Evolutionary conservation across 2,888 invertebrate species (phyloP).

Genomic region (Latrodectus hesperus): DNA sequence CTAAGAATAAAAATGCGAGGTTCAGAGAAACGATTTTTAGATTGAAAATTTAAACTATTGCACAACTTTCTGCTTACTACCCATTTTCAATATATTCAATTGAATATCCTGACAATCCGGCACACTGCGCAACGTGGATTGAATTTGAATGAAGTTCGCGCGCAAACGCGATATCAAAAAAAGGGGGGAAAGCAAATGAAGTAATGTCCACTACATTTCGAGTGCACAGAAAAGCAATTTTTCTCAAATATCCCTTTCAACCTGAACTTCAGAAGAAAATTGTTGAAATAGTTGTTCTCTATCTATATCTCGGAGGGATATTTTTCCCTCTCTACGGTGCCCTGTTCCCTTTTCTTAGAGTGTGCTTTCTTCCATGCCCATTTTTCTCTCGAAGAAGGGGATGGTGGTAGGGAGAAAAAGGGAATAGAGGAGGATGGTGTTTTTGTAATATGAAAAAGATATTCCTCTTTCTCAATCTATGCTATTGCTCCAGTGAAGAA

Average conservation of each 20-base stretch:
- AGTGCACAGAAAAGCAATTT: slow-evolving; percentile 2
- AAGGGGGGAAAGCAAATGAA: not conserved
- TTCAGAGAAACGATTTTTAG: too few species aligned
- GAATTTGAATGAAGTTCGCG: too few species aligned
- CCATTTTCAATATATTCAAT: too few species aligned
- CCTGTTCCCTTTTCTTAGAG: slow-evolving; percentile 3
- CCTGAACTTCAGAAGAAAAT: not conserved
- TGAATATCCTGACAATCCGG: too few species aligned
- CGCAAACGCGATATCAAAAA: not conserved
- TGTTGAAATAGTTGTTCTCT: slow-evolving; percentile 26
- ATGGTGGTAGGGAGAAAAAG: not conserved
- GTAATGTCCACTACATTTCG: not conserved
- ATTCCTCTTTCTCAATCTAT: slow-evolving; percentile 16
- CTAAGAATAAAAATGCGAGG: too few species aligned
- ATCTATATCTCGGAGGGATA: not conserved
- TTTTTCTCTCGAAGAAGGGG: not conserved
- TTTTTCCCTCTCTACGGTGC: not conserved
- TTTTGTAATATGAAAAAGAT: slow-evolving; percentile 47
- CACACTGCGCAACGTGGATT: too few species aligned
- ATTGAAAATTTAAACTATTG: too few species aligned
- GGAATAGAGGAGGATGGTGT: slow-evolving; percentile 24
- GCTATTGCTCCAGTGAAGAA: not conserved
- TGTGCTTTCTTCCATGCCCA: slow-evolving; percentile 7
- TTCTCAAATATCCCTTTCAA: not conserved
- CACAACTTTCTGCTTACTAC: too few species aligned